Evolutionary conservation across 2,113 vertebrate genomes (phyloP).

Genomic region (Melanerpes aurifrons): DNA sequence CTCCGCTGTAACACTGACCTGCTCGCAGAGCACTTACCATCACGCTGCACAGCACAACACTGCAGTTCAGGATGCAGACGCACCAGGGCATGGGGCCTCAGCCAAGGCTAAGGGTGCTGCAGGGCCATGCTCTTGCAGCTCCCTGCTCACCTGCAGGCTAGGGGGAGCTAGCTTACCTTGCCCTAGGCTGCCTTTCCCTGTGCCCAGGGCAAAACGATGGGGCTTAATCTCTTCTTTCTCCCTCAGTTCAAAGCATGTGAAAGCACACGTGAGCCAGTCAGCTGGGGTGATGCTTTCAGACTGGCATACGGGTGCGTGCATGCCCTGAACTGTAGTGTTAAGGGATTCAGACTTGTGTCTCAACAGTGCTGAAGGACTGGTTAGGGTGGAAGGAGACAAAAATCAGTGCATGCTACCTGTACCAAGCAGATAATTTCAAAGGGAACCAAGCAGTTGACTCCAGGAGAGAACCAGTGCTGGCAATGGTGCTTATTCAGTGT

Average conservation of each 20-base stretch:
- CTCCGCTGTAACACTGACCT: fast-evolving
- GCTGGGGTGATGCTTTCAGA: neutral
- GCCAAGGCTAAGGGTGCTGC: fast-evolving
- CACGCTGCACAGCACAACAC: neutral
- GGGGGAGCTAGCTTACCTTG: neutral
- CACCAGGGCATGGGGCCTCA: neutral
- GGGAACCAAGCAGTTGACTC: fast-evolving
- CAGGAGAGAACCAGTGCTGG: neutral
- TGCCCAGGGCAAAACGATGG: fast-evolving
- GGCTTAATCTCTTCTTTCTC: fast-evolving
- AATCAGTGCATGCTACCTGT: neutral
- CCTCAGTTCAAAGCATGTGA: neutral
- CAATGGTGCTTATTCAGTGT: neutral
- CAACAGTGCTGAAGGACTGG: neutral
- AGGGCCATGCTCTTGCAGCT: fast-evolving
- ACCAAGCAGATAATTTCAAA: neutral
- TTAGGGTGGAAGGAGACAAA: neutral
- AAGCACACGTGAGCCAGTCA: fast-evolving
- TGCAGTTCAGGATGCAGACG: neutral
- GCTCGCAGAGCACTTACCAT: neutral
- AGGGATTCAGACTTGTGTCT: neutral
- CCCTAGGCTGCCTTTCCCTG: neutral
- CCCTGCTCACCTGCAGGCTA: neutral
- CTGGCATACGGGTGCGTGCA: fast-evolving
- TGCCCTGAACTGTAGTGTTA: neutral